A percentile compares a stretch with the other conserved stretches of the same genome.
These are phyloP conservation scores for Noctua comes DNA, from an alignment of 2,888 invertebrate genomes.

Conservation along the genomic window DNA sequence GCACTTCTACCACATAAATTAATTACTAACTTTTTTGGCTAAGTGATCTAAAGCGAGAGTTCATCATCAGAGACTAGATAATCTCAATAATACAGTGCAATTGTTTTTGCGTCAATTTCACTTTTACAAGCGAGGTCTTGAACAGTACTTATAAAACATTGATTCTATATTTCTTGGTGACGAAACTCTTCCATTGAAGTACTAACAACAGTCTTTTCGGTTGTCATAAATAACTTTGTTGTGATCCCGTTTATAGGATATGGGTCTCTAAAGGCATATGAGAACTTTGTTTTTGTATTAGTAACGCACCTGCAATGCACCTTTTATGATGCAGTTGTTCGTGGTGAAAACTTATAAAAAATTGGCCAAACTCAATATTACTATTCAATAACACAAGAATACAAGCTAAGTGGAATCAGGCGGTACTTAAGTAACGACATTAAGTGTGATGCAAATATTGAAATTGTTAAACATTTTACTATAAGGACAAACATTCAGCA, in stretches of 20 bases:
- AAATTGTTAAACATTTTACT: background rate
- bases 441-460: too few species aligned
- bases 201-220: background rate
- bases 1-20: background rate
- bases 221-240: too few species aligned
- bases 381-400: background rate
- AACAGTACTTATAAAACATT: background rate
- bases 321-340: too few species aligned
- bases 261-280: background rate
- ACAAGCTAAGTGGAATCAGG: background rate
- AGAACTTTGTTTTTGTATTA: background rate
- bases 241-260: too few species aligned
- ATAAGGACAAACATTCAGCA: background rate
- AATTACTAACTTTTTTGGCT: constrained; percentile 8
- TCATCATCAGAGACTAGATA: background rate
- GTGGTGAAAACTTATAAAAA: background rate
- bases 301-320: background rate
- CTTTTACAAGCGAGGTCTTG: background rate
- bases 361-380: background rate
- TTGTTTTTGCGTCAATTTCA: background rate
- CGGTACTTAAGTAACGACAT: background rate
- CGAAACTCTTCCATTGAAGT: background rate
- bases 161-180: background rate
- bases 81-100: background rate
- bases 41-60: background rate